Base-by-base conservation (phyloP, 2,113 vertebrate species). In the Oriolus oriolus region DNA sequence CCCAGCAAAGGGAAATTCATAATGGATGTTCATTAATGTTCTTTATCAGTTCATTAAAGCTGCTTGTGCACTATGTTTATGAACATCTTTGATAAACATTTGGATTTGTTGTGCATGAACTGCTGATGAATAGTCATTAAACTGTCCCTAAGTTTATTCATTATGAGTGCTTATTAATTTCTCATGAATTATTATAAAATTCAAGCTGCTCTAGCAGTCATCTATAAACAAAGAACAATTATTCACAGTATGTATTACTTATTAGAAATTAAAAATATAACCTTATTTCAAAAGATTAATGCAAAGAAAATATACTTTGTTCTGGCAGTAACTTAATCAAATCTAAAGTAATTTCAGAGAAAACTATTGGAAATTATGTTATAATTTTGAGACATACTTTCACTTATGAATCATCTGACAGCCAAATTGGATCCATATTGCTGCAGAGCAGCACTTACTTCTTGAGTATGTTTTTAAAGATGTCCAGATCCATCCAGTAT, bases 81-180 rank as follows among this genome's bases (percentile, higher is more conserved):
- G 87, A 97, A 96, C 93, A 96, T 97, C 93, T 97, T 94, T 96
- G 95, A 96, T 96, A 97, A 97, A 97, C 95, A 96, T 95, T 97
- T 96, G 95, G 95, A 97, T 97, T 96, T 95, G 93, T 89, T 95
- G 86, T 97, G 96, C 96, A 97, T 97, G 96, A 97, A 81, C 82
- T 95, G 64, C 77, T 97, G 90, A 96, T 96, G 90, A 97, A 97
- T 97, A 97, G 95, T 96, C 95, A 96, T 97, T 97, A 96, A 96
- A 97, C 78, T 95, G 95, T 96, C 96, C 95, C 84, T 79, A 96
- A 95, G 81, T 97, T 97, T 97, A 96, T 96, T 97, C 92, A 96
- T 93, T 95, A 96, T 96, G 95, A 95, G 83, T 90, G 80, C 70
- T 96, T 96, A 95, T 96, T 96, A 95, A 97, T 97, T 97, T 96